Conservation (phyloP, 2,113 vertebrate species). For the Equus quagga region DNA sequence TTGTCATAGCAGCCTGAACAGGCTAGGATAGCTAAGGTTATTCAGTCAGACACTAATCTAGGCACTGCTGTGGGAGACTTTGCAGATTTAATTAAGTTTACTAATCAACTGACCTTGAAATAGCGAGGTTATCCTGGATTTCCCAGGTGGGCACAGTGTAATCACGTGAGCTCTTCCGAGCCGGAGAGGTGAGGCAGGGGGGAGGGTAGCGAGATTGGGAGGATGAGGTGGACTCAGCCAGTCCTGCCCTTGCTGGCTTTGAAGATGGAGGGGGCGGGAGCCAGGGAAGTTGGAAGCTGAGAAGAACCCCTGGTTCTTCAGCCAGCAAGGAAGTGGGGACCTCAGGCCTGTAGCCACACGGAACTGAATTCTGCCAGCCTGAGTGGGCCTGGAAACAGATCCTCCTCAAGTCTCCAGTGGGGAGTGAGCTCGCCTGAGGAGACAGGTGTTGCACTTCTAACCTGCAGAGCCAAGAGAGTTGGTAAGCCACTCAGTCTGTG, state of each 20-base stretch:
- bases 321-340: background rate
- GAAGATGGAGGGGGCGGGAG: background rate
- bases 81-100: background rate
- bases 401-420: background rate
- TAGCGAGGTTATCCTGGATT: background rate
- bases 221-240: background rate
- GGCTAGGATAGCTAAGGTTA: background rate
- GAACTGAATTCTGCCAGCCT: background rate
- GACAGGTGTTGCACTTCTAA: background rate
- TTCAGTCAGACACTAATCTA: background rate
- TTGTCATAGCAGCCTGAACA: background rate
- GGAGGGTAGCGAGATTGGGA: background rate
- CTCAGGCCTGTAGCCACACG: accelerated
- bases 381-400: background rate
- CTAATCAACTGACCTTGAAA: background rate
- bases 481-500: background rate
- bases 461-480: background rate
- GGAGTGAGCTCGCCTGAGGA: accelerated
- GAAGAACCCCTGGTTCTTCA: background rate
- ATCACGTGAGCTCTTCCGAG: background rate
- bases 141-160: background rate
- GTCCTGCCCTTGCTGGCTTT: background rate
- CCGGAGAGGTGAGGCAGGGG: background rate
- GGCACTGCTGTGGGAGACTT: background rate
- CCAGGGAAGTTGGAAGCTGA: background rate